Evolutionary conservation across 2,797 vertebrate genomes (phyloP), one percentile per base, ranked within the genome.

Genomic region (Cyprinella venusta): DNA sequence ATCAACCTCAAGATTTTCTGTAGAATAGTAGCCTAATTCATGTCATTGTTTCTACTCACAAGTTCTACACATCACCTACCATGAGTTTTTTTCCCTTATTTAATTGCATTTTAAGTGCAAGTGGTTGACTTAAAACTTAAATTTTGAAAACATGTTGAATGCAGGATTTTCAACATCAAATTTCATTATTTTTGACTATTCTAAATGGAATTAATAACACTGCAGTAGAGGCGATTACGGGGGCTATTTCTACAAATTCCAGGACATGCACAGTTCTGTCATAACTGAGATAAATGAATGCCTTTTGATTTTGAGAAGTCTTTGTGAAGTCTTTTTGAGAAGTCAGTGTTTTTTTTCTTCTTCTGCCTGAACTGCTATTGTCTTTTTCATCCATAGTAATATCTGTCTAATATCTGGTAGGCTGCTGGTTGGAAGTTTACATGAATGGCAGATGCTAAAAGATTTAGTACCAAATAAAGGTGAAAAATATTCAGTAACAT

Each of bases 371-470:
- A 16, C 7, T 8, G 9, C 21, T 16, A 13, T 16, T 24, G 33
- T 40, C 72, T 75, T 42, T 59, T 59, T 6, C 59, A 75, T 75
- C 12, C 72, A 56, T 40, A 56, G 33, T 24, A 59, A 59, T 40
- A 36, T 52, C 16, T 72, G 33, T 71, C 8, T 72, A 33, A 36
- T 52, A 30, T 36, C 30, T 72, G 13, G 18, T 72, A 21, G 48
- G 18, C 36, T 36, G 26, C 21, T 54, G 70, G 26, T 50, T 33
- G 5, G 45, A 72, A 1, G 45, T 33, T 72, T 12, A 52, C 16
- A 52, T 36, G 30, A 54, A 74, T 15, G 48, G 15, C 48, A 54
- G 19, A 72, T 52, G 26, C 69, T 50, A 24, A 59, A 59, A 24
- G 54, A 59, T 24, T 59, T 6, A 59, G n/a, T 59, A 59, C n/a